Conservation (phyloP, 2,797 vertebrate genomes). For the Coregonus sp. region DNA sequence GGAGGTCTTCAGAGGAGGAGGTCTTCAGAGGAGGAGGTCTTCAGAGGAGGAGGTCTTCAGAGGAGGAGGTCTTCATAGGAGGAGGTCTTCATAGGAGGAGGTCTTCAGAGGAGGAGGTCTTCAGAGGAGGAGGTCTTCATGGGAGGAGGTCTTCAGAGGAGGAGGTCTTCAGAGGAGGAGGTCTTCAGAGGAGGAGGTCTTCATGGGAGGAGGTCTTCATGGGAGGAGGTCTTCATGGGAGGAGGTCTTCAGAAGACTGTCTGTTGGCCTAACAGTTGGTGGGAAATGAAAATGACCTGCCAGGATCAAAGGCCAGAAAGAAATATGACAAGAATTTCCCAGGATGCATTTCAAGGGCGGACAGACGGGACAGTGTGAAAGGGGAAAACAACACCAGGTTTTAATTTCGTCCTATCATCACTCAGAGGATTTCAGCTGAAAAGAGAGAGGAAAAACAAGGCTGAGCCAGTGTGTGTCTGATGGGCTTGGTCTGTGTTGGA, state of each 20-base stretch:
- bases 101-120: too few species aligned
- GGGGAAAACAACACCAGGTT: slow-evolving; percentile 55
- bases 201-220: slow-evolving; percentile 74
- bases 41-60: too few species aligned
- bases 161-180: too few species aligned
- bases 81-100: too few species aligned
- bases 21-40: too few species aligned
- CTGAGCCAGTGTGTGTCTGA: slow-evolving; percentile 71
- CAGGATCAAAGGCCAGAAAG: slow-evolving; percentile 75
- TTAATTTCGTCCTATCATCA: slow-evolving; percentile 62
- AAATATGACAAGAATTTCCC: slow-evolving; percentile 78
- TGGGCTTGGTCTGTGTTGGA: slow-evolving; percentile 71
- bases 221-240: slow-evolving; percentile 41
- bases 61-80: too few species aligned
- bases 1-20: too few species aligned
- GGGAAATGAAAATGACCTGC: slow-evolving; percentile 89
- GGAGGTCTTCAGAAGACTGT: slow-evolving; percentile 65
- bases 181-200: too few species aligned
- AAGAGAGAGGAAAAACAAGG: slow-evolving; percentile 8
- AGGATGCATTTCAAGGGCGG: slow-evolving; percentile 75
- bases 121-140: too few species aligned
- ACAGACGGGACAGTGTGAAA: slow-evolving; percentile 49
- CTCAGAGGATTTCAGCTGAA: slow-evolving; percentile 18
- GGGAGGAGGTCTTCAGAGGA: too few species aligned
- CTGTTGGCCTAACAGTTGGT: slow-evolving; percentile 86